Evolutionary conservation across 1,140 invertebrate genomes (phyloP).

Genomic region (Drosophila repletoides): DNA sequence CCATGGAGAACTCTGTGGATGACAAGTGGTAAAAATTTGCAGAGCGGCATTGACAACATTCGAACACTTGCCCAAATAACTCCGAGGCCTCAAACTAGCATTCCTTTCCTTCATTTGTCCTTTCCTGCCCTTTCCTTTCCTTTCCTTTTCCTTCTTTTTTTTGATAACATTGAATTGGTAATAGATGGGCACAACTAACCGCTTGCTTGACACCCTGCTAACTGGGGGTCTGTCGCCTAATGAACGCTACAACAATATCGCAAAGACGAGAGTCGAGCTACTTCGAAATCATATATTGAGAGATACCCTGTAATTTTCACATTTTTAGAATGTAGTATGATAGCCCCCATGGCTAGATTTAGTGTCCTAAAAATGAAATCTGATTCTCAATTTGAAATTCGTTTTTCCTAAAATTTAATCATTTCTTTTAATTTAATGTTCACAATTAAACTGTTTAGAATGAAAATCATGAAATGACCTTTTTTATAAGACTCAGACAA

Average conservation of each 20-base stretch:
- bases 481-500: no score
- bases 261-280: background rate
- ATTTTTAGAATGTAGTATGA: no score
- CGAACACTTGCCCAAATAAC: conserved; percentile 48
- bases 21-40: conserved; percentile 17
- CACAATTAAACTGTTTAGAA: no score
- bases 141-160: background rate
- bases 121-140: background rate
- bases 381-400: no score
- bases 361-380: no score
- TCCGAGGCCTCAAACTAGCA: conserved; percentile 4
- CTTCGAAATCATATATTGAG: background rate
- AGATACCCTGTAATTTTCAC: background rate
- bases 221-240: conserved; percentile 32
- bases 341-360: no score
- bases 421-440: no score
- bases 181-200: conserved; percentile 35
- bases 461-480: no score
- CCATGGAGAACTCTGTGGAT: conserved; percentile 13
- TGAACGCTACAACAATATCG: conserved; percentile 27
- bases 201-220: conserved; percentile 54
- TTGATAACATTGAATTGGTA: conserved; percentile 11
- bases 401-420: no score
- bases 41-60: conserved; percentile 24
- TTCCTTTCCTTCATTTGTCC: background rate